Base-by-base conservation (phyloP, 2,888 invertebrate species). In the Cephus spinipes region DNA sequence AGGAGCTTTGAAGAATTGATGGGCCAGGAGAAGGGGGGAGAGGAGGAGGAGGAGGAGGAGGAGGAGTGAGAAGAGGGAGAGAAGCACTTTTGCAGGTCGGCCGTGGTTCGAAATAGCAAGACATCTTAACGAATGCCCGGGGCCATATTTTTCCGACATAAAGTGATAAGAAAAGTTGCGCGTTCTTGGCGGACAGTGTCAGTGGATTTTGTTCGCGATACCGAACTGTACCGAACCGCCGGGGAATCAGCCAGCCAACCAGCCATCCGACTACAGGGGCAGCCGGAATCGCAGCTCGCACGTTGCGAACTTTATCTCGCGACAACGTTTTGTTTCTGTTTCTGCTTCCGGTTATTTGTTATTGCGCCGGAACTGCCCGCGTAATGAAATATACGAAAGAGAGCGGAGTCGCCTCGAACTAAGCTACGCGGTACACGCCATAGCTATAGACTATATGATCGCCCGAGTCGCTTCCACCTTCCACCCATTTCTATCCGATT, bases 381-480 rank as follows among this genome's bases (percentile, higher is more conserved):
- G 82, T 85, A 84, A 87, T 87, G 86, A 87, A 87, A 86, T 87
- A 85, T 86, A 83, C 81, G 85, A 83, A 83, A 83, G n/a, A 68
- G 36, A 35, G 32, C 34, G 68, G 71, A 69, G 23, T 68, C 55
- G 31, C 33, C 69, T 40, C 15, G 40, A 40, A 40, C 40, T 40
- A 12, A 40, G 36, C 36, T 40, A 15, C 15, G 40, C 40, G 40
- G 40, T 15, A 6, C 2, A 40, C 1, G 40, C 40, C 40, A 15
- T 6, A 15, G 15, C 40, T 40, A 15, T 4, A 40, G 4, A 40
- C 40, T 15, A 15, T 6, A 40, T 15, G 40, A 15, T 40, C 15
- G 40, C 4, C 6, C 40, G 40, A 40, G 15, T 40, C 40, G 40
- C 4, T 15, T 40, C 40, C 40, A 40, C 40, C 40, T 40, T 40